Conservation (phyloP, 2,797 vertebrate species). For the Mionectes olivaceus region DNA sequence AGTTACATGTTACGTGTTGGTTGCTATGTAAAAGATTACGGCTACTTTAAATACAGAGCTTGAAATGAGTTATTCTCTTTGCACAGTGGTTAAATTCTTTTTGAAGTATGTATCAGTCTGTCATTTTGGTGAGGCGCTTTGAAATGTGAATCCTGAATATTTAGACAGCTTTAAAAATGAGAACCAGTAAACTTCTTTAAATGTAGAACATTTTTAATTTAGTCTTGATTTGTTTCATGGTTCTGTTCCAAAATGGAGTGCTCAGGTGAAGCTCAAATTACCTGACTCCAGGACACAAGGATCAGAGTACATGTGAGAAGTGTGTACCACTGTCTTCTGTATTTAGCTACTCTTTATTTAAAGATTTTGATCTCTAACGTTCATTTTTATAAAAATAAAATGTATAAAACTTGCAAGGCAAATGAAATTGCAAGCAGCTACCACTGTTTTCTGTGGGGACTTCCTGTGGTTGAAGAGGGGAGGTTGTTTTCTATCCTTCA, state of each 20-base stretch:
- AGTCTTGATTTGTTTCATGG: not conserved
- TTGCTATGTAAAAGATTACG: not conserved
- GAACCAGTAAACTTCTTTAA: not conserved
- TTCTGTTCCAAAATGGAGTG: not conserved
- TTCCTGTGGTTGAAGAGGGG: not conserved
- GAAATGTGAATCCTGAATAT: not conserved
- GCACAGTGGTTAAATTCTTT: not conserved
- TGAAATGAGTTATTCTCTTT: constrained; percentile 16
- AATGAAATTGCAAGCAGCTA: not conserved
- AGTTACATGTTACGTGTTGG: not conserved
- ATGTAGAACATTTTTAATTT: not conserved
- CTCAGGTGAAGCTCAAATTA: not conserved
- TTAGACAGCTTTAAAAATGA: not conserved
- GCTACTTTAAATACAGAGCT: constrained; percentile 53
- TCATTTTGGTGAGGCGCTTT: not conserved
- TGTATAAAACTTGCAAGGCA: not conserved
- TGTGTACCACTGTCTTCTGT: not conserved
- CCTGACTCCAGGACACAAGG: not conserved
- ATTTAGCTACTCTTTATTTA: not conserved
- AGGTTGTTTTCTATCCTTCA: not conserved
- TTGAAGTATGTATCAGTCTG: not conserved
- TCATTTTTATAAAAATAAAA: not conserved
- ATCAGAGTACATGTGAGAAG: not conserved
- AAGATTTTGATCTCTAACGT: not conserved
- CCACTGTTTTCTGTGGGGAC: not conserved